Evolutionary conservation across 1,140 invertebrate species (phyloP), one percentile per base, ranked within the genome.

Genomic region (Cyphomyrmex costatus): DNA sequence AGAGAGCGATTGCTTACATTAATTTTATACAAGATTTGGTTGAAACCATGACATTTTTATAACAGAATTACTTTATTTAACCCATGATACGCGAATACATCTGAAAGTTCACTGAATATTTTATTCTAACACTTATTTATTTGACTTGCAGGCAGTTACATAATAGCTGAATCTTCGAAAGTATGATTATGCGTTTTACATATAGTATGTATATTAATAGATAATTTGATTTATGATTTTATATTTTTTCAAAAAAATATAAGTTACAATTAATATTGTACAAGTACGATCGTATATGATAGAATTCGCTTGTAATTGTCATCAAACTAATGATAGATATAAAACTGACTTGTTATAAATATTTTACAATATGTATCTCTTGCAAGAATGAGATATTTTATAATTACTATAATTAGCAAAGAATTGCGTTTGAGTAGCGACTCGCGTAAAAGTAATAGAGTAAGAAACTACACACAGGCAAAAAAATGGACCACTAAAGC

Each of bases 111-210:
- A 68, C 16, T 42, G 60, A 66, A 76, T 58, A 87, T 53, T 76
- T 68, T 86, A 77, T 65, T 74, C 16, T 74, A 53, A 77, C 27
- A 60, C 61, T 61, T 56, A 88, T 71, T 73, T 21, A 82, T 80
- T 0, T 82, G 70, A 82, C 21, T 82, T 30, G 79, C 60, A 77
- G 42, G 56, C 46, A 79, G 21, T 68, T 66, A 68, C 42, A 66
- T 19, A 77, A 77, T 84, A 77, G 60, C 33, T 30, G 6, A 68
- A 84, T 77, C 21, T 63, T 77, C n/a, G 19, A 84, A 84, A 84
- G 27, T 74, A 84, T 84, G 63, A 63, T 77, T 84, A 76, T 5
- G 8, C 36, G 36, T 2, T 61, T 84, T 79, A 10, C 16, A 36
- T 68, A 78, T 51, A 49, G 49, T 66, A 65, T 78, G 16, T 60